These are phyloP conservation scores for Sylvia atricapilla DNA, from an alignment of 2,113 vertebrate genomes.

Conservation along the genomic window DNA sequence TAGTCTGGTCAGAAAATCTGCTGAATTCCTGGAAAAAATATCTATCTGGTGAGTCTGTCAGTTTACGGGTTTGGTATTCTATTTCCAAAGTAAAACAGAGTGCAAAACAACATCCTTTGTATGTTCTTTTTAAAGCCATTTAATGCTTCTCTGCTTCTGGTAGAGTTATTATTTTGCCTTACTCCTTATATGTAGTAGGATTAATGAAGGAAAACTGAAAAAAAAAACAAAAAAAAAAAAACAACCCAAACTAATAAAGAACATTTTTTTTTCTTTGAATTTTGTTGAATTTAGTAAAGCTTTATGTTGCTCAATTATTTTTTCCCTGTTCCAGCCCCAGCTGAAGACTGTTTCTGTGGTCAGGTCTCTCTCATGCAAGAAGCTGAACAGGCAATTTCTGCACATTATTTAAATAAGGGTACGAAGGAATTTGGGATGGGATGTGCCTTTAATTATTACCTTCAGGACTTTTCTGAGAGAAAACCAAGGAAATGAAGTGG, in stretches of 20 bases:
- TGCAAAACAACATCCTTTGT: neutral
- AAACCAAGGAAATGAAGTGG: neutral
- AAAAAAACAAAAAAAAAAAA: neutral
- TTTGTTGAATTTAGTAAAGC: neutral
- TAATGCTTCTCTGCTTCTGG: neutral
- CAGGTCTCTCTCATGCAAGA: neutral
- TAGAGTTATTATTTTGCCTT: neutral
- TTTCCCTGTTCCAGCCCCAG: neutral
- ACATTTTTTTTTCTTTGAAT: neutral
- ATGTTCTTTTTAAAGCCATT: neutral
- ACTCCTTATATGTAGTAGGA: neutral
- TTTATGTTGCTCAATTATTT: neutral
- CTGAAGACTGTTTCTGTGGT: neutral
- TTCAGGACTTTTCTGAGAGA: neutral
- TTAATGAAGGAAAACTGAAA: neutral
- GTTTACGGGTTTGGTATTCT: neutral
- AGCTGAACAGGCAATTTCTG: neutral
- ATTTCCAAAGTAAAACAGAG: neutral
- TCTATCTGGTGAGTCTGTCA: neutral
- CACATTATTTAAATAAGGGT: neutral
- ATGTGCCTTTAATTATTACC: neutral
- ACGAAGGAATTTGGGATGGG: neutral
- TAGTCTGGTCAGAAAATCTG: slow-evolving; percentile 21
- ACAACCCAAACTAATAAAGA: neutral
- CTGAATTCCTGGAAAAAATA: slow-evolving; percentile 15